Conservation (phyloP, 23 tunicate species). For the Trididemnum nubilum region DNA sequence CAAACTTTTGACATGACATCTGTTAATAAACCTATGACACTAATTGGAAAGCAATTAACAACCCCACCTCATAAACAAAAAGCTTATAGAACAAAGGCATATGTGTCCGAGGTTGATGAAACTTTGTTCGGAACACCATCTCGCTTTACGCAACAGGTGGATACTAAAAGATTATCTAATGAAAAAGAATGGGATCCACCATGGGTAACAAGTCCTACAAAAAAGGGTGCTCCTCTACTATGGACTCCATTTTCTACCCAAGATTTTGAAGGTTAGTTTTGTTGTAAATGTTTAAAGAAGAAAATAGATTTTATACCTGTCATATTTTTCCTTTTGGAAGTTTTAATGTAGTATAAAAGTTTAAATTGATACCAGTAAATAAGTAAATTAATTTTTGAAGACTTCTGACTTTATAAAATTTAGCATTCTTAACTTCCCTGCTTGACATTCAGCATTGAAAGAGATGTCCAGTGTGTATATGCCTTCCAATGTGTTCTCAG, state of each 20-base stretch:
- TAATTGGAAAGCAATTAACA: constrained; percentile 45
- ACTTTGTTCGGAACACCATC: constrained; percentile 86
- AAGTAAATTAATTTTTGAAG: too few species aligned
- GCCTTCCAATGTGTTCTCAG: too few species aligned
- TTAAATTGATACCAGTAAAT: too few species aligned
- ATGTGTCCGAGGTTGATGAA: constrained; percentile 81
- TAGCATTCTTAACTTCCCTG: too few species aligned
- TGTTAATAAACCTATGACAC: constrained; percentile 22
- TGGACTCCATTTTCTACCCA: constrained; percentile 83
- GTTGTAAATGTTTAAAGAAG: neutral
- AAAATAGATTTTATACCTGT: too few species aligned
- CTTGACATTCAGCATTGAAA: too few species aligned
- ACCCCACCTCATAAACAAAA: constrained; percentile 45
- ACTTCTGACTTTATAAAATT: too few species aligned
- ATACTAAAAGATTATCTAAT: constrained; percentile 50
- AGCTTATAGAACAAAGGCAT: constrained; percentile 65
- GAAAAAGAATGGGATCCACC: constrained; percentile 95
- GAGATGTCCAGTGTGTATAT: too few species aligned
- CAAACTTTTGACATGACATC: constrained; percentile 38
- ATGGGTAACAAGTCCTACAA: constrained; percentile 83
- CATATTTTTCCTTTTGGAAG: too few species aligned
- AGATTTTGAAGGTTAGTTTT: constrained; percentile 42
- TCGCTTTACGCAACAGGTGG: constrained; percentile 65
- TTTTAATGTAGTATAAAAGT: too few species aligned
- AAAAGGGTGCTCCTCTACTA: constrained; percentile 74